Percentiles rank a stretch among this genome's conserved stretches.
These are phyloP conservation scores for western clawed frog (Xenopus tropicalis) DNA, from an alignment of 2,113 vertebrate genomes.

Conservation along the genomic window UCB_Xtro_10.0 CM004449.2:92971501-92972000, in stretches of 20 bases:
- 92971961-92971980: slow-evolving; percentile 61
- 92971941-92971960: slow-evolving; percentile 61
- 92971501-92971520: no score
- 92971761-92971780: slow-evolving; percentile 61
- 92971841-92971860: slow-evolving; percentile 69
- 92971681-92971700: slow-evolving; percentile 71
- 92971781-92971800: not conserved
- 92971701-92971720: slow-evolving; percentile 58
- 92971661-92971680: slow-evolving; percentile 67
- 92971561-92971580: no score
- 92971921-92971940: slow-evolving; percentile 60
- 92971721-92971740: slow-evolving; percentile 57
- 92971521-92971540: no score
- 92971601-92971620: not conserved
- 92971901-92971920: slow-evolving; percentile 68
- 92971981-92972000: not conserved
- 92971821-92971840: slow-evolving; percentile 27
- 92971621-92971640: slow-evolving; percentile 64
- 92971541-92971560: no score
- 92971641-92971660: slow-evolving; percentile 68
- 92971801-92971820: not conserved
- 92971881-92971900: slow-evolving; percentile 63
- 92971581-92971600: no score
- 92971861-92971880: slow-evolving; percentile 61
- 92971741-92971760: slow-evolving; percentile 70